phyloP scores from a whole-genome alignment of 2,888 invertebrate species.

The Loripinus fragilis region DNA sequence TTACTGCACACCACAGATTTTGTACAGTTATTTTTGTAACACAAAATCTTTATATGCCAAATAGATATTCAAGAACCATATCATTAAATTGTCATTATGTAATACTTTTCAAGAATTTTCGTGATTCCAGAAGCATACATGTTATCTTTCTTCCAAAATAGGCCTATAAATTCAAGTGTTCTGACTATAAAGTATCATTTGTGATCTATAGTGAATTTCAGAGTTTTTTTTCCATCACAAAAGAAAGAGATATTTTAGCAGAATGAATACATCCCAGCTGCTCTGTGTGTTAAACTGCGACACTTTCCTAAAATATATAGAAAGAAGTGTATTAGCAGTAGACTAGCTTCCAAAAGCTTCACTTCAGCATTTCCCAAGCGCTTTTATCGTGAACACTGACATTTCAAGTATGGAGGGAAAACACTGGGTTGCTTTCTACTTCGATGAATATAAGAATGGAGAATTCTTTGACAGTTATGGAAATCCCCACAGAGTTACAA shows the following conservation, averaged over 20 bases:
- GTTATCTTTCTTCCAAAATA: too few species aligned
- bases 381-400: not conserved
- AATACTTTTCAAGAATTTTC: constrained; percentile 27
- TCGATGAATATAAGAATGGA: not conserved
- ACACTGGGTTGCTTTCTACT: constrained; percentile 3
- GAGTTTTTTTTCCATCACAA: not conserved
- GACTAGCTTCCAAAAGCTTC: not conserved
- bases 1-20: constrained; percentile 26
- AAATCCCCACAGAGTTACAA: not conserved
- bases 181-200: not conserved
- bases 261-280: constrained; percentile 5
- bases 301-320: not conserved
- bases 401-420: not conserved
- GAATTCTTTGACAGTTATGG: constrained; percentile 6
- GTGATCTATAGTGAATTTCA: constrained; percentile 2
- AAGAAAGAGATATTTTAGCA: constrained; percentile 10
- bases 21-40: constrained; percentile 31
- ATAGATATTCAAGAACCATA: constrained; percentile 32
- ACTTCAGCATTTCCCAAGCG: not conserved
- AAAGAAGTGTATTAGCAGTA: not conserved
- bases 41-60: constrained; percentile 32
- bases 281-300: not conserved
- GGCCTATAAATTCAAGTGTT: not conserved
- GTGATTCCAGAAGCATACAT: too few species aligned
- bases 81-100: constrained; percentile 32